These are phyloP conservation scores for Aethes cnicana DNA, from an alignment of 2,888 invertebrate species.

Conservation along the genomic window DNA sequence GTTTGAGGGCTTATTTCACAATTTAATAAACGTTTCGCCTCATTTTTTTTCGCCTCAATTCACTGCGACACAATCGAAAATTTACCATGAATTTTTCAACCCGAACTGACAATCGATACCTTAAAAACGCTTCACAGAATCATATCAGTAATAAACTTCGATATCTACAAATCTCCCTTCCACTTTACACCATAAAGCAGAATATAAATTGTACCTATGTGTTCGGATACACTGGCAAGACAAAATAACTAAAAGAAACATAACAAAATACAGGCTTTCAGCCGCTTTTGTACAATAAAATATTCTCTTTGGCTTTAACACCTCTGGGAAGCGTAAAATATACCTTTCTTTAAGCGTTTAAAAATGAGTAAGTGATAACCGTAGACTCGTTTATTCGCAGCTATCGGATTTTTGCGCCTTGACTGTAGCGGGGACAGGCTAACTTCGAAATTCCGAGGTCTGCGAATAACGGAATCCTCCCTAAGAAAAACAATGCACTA, in stretches of 20 bases:
- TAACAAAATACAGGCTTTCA: conserved; percentile 51
- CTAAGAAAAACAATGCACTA: conserved; percentile 47
- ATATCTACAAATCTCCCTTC: neutral
- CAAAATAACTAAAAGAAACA: conserved; percentile 51
- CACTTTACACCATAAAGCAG: conserved; percentile 25
- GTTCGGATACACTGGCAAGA: conserved; percentile 45
- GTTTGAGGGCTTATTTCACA: too few species aligned
- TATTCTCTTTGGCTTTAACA: conserved; percentile 71
- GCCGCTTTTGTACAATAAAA: conserved; percentile 65
- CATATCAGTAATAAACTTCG: too few species aligned
- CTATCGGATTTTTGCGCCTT: too few species aligned
- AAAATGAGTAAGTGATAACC: conserved; percentile 44
- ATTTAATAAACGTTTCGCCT: too few species aligned
- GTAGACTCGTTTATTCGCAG: conserved; percentile 21
- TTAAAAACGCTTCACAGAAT: too few species aligned
- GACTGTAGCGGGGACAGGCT: too few species aligned
- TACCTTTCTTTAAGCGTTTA: conserved; percentile 55
- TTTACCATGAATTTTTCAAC: too few species aligned
- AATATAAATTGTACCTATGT: conserved; percentile 19
- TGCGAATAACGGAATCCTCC: conserved; percentile 39
- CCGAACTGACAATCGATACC: too few species aligned
- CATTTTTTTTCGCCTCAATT: too few species aligned
- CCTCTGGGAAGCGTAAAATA: conserved; percentile 72
- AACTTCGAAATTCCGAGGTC: conserved; percentile 36
- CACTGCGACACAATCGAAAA: too few species aligned